Evolutionary conservation across 2,888 invertebrate genomes (phyloP), one percentile per base, ranked within the genome.

Genomic region (Orchesellides sinensis): DNA sequence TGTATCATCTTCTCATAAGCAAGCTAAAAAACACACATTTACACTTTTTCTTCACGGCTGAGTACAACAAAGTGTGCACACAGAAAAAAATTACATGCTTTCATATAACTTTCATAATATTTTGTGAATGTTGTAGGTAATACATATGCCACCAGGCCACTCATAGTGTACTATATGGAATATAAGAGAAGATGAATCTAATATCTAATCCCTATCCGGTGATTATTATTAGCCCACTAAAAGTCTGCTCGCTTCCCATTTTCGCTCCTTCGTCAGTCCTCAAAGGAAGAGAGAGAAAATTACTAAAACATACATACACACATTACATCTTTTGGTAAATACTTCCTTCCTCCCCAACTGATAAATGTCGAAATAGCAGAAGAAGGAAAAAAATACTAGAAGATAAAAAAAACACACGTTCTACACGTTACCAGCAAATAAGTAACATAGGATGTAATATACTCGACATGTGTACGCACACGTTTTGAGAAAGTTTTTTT

Each of bases 391-490:
- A 52, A 29, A 52, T 19, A 10, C 29, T 59, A n/a, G n/a, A n/a
- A n/a, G n/a, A n/a, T n/a, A n/a, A n/a, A n/a, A n/a, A n/a, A n/a
- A n/a, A n/a, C 52, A 21, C 52, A 21, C 52, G n/a, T 47, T 4
- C 14, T 21, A 23, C 54, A 68, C 21, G n/a, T 21, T 21, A 56
- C 17, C 27, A 66, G 27, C 32, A 25, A 27, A 21, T 40, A 35
- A 54, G 23, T 69, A 69, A 35, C 6, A 12, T 35, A 8, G 35
- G 12, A 12, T 5, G 56, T 73, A 73, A 73, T 73, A 61, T 63
- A 73, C 54, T 69, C 68, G 61, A 78, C 69, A 78, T 69, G 49
- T 78, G 69, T 69, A 56, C 59, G 54, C 25, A 2, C 77, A 69
- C 47, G 68, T 68, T 32, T 27, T 19, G 63, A 70, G 68, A 68